phyloP scores from a whole-genome alignment of 2,113 vertebrate species.

The Calidris pygmaea region DNA sequence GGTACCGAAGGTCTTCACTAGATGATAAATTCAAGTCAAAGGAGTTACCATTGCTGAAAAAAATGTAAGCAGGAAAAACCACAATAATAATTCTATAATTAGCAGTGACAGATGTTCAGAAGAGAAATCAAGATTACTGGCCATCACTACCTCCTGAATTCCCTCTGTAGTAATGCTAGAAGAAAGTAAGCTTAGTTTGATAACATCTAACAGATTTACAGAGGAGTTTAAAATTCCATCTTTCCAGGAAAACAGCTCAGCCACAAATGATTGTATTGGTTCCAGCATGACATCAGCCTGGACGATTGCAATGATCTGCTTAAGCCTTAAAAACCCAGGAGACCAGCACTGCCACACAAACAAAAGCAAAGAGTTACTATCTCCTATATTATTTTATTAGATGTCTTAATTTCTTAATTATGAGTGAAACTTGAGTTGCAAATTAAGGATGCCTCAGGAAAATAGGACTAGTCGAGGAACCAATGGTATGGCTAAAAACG shows the following conservation, averaged over 20 bases:
- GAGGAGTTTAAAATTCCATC: background rate
- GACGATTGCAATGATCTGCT: background rate
- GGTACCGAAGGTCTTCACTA: background rate
- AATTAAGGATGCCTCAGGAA: background rate
- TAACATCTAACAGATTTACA: background rate
- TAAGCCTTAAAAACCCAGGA: background rate
- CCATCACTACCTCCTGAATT: background rate
- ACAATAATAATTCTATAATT: background rate
- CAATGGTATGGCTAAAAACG: background rate
- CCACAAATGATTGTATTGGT: background rate
- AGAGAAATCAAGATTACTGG: background rate
- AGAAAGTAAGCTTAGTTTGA: background rate
- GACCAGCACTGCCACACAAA: background rate
- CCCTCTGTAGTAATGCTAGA: background rate
- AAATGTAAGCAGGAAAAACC: background rate
- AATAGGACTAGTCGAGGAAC: background rate
- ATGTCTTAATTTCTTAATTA: background rate
- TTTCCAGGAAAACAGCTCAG: background rate
- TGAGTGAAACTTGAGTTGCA: background rate
- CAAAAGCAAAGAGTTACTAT: background rate
- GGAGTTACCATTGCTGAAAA: background rate
- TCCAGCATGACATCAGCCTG: background rate
- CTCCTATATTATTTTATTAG: background rate
- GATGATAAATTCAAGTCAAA: background rate
- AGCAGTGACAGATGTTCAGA: background rate